phyloP scores from a whole-genome alignment of 1,140 invertebrate species.

The Neodiprion lecontei region DNA sequence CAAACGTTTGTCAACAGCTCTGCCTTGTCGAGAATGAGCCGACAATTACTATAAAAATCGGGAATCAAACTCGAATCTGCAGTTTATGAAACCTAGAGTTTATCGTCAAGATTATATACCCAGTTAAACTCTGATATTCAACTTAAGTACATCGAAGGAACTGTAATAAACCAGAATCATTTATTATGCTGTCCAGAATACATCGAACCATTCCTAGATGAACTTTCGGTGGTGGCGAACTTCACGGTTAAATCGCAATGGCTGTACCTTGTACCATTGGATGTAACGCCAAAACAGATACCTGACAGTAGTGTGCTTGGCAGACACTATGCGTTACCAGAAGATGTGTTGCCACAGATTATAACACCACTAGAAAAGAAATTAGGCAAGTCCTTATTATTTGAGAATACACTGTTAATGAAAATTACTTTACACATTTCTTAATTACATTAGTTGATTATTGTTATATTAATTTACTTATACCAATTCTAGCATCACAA shows the following conservation, averaged over 20 bases:
- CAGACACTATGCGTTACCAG: conserved; percentile 68
- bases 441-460: conserved; percentile 7
- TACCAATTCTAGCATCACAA: conserved; percentile 69
- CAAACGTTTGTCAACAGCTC: no score
- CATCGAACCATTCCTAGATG: conserved; percentile 73
- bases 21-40: no score
- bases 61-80: no score
- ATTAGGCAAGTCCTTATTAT: conserved; percentile 64
- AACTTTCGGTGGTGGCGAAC: conserved; percentile 72
- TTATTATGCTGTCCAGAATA: conserved; percentile 66
- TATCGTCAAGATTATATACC: no score
- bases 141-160: no score
- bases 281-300: conserved; percentile 69
- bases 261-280: conserved; percentile 83
- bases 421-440: conserved; percentile 13
- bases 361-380: conserved; percentile 87
- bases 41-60: no score
- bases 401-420: conserved; percentile 4
- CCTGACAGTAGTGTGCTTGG: conserved; percentile 59
- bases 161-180: no score
- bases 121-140: no score
- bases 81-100: no score
- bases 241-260: conserved; percentile 87
- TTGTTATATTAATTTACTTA: conserved; percentile 10
- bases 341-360: conserved; percentile 72